A percentile compares a stretch with the other conserved stretches of the same genome.
These are phyloP conservation scores for Callochromis pleurospilus DNA, from an alignment of 2,113 vertebrate species.

Conservation along the genomic window DNA sequence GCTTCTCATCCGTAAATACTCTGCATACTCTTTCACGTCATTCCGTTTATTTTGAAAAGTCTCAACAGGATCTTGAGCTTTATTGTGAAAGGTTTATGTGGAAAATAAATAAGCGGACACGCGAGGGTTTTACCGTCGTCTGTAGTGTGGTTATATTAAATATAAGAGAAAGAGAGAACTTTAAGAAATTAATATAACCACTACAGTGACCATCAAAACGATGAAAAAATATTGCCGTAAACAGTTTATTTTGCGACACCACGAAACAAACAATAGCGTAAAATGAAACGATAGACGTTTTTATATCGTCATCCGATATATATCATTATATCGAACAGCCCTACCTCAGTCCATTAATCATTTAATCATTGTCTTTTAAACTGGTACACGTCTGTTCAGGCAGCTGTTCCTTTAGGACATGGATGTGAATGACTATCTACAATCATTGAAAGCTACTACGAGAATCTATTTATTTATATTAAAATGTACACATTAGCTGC, in stretches of 20 bases:
- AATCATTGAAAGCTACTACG: not conserved
- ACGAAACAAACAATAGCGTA: fast-evolving
- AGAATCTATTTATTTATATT: not conserved
- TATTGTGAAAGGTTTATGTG: not conserved
- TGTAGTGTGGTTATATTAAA: fast-evolving
- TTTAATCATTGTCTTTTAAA: not conserved
- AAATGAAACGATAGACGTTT: not conserved
- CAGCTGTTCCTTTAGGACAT: not conserved
- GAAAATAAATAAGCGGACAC: not conserved
- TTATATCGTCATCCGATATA: not conserved
- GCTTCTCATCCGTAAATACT: fast-evolving
- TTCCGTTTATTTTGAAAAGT: not conserved
- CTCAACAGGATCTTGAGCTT: not conserved
- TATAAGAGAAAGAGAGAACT: not conserved
- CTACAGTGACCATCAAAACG: not conserved
- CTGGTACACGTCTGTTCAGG: not conserved
- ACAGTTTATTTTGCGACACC: not conserved
- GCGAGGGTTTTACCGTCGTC: fast-evolving
- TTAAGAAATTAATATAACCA: not conserved
- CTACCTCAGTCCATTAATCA: not conserved
- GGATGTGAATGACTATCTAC: not conserved
- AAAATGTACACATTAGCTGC: not conserved
- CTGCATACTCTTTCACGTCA: not conserved
- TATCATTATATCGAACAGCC: fast-evolving
- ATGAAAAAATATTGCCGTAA: not conserved